Evolutionary conservation across 2,797 vertebrate genomes (phyloP).

Genomic region (Thamnophis elegans): DNA sequence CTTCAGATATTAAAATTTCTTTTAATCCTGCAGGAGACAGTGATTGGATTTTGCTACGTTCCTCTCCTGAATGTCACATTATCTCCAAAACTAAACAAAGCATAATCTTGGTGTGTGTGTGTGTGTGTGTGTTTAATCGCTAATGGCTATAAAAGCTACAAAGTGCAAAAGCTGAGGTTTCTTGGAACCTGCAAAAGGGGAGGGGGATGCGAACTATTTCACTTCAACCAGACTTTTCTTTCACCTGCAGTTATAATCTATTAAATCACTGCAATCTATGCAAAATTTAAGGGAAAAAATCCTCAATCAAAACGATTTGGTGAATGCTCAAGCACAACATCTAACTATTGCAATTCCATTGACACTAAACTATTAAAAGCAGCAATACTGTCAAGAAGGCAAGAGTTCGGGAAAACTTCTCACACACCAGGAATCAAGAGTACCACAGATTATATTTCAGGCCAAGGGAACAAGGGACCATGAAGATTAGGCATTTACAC

Average conservation of each 20-base stretch:
- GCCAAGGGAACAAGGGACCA: background rate
- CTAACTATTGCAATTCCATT: background rate
- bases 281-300: background rate
- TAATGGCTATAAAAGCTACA: background rate
- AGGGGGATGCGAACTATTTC: background rate
- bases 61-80: background rate
- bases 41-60: background rate
- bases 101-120: background rate
- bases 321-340: slow-evolving; percentile 7
- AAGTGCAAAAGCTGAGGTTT: slow-evolving; percentile 6
- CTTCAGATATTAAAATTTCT: background rate
- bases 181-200: background rate
- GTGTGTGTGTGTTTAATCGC: background rate
- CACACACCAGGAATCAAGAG: background rate
- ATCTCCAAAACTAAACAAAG: background rate
- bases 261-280: background rate
- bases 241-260: background rate
- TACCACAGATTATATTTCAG: background rate
- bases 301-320: slow-evolving; percentile 3
- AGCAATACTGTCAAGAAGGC: slow-evolving; percentile 1
- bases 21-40: background rate
- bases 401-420: background rate
- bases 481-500: slow-evolving; percentile 2
- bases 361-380: background rate
- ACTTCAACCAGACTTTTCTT: background rate